These are phyloP conservation scores for Actias luna DNA, from an alignment of 2,888 invertebrate species.

Conservation along the genomic window DNA sequence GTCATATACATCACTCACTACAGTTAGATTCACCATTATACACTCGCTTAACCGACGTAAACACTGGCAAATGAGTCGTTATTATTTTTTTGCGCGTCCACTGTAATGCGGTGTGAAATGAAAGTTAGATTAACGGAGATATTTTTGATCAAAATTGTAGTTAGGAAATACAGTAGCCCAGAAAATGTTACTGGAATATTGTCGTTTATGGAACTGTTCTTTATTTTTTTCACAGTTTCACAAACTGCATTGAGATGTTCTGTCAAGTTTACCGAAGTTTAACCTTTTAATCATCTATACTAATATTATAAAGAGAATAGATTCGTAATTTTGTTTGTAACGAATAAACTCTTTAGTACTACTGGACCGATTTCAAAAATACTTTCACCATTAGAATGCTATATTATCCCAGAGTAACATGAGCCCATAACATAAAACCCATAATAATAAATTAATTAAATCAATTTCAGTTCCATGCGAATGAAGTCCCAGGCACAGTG, in stretches of 20 bases:
- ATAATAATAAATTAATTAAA: too few relatives aligned
- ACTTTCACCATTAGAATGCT: too few relatives aligned
- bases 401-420: too few relatives aligned
- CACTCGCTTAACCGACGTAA: slow-evolving; percentile 30
- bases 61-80: slow-evolving; percentile 40
- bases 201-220: background rate
- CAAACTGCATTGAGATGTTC: background rate
- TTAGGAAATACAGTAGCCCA: slow-evolving; percentile 23
- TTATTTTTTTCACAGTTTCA: background rate
- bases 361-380: too few relatives aligned
- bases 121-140: slow-evolving; percentile 33
- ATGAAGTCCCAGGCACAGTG: too few relatives aligned
- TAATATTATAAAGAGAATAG: too few relatives aligned
- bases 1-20: slow-evolving; percentile 46
- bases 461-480: too few relatives aligned
- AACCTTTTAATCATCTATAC: too few relatives aligned
- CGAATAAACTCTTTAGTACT: too few relatives aligned
- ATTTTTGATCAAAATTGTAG: slow-evolving; percentile 24
- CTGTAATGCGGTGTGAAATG: slow-evolving; percentile 47
- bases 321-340: too few relatives aligned
- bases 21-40: slow-evolving; percentile 41
- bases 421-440: too few relatives aligned
- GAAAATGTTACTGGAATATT: slow-evolving; percentile 1
- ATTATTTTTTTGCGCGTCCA: slow-evolving; percentile 35
- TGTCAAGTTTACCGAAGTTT: background rate